Evolutionary conservation across 2,113 vertebrate genomes (phyloP).

Genomic region (Nasalis larvatus): DNA sequence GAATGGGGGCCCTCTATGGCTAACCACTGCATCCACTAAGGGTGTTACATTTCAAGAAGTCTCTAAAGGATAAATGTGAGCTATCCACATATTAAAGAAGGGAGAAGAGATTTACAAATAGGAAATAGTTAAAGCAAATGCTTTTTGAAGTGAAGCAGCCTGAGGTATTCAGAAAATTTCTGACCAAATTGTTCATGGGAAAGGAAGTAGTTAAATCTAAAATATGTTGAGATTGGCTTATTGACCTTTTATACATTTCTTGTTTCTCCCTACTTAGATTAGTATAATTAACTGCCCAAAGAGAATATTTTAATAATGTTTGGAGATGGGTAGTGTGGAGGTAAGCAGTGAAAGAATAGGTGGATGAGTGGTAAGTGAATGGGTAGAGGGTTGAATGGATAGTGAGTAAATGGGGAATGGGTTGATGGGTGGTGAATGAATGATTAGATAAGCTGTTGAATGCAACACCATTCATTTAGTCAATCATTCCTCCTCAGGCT

Average conservation of each 20-base stretch:
- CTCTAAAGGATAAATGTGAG: neutral
- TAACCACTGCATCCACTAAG: neutral
- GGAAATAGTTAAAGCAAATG: neutral
- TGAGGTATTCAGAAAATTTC: neutral
- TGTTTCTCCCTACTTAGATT: neutral
- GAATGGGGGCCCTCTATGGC: neutral
- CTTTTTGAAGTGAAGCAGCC: neutral
- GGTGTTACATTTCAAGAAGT: neutral
- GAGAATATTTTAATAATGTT: neutral
- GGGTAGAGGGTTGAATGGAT: neutral
- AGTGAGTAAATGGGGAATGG: neutral
- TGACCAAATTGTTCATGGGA: neutral
- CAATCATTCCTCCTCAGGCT: neutral
- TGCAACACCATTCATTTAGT: neutral
- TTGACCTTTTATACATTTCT: neutral
- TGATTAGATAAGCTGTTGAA: neutral
- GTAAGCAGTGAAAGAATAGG: neutral
- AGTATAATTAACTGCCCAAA: neutral
- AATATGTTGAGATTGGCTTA: neutral
- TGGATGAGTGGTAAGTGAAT: neutral
- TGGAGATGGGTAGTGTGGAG: neutral
- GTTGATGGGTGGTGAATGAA: neutral
- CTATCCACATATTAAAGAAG: neutral
- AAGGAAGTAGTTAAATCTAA: neutral
- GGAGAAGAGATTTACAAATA: neutral